Evolutionary conservation across 2,113 vertebrate genomes (phyloP), one percentile per base, ranked within the genome.

Genomic region (Pseudonaja textilis): DNA sequence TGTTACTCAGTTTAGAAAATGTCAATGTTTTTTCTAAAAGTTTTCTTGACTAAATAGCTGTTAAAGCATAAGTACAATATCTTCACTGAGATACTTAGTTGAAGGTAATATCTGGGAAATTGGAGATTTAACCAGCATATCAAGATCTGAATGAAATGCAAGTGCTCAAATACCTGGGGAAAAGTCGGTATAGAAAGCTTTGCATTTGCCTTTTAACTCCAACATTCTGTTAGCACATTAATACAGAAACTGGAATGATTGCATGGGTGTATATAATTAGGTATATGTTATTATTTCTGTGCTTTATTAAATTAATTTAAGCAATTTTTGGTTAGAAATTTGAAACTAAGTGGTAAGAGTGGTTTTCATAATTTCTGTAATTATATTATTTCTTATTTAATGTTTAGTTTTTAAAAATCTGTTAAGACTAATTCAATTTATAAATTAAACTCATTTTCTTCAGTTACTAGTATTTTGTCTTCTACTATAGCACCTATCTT

Each of bases 221-320:
- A 42, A 22, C 54, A 87, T 54, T 87, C 52, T 22, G 42, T 29
- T 69, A 92, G 50, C 61, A 25, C 7, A 50, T 81, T 47, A 39
- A n/a, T 45, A 26, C 47, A 81, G 81, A n/a, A 55, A 85, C 55
- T 86, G n/a, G 29, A 69, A 69, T 69, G 64, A 69, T 64, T 89
- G 69, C 20, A 85, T 5, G 10, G 86, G 61, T 16, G 86, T 7
- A 8, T 34, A 54, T 69, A 88, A 61, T 93, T 74, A 87, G 47
- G 45, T 89, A 90, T 47, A 45, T 23, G 56, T 81, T 81, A 81
- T 93, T 89, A 47, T 6, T 10, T 56, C 52, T 91, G 56, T 86
- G 57, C 34, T 39, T 64, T 90, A 39, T 52, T 89, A 87, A 61
- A 92, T 94, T 50, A 85, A 87, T 89, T 85, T 87, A 69, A 91